Percentiles rank a stretch among this genome's conserved stretches.
phyloP scores from a whole-genome alignment of 2,113 vertebrate genomes.

The Triplophysa siluroides region DNA sequence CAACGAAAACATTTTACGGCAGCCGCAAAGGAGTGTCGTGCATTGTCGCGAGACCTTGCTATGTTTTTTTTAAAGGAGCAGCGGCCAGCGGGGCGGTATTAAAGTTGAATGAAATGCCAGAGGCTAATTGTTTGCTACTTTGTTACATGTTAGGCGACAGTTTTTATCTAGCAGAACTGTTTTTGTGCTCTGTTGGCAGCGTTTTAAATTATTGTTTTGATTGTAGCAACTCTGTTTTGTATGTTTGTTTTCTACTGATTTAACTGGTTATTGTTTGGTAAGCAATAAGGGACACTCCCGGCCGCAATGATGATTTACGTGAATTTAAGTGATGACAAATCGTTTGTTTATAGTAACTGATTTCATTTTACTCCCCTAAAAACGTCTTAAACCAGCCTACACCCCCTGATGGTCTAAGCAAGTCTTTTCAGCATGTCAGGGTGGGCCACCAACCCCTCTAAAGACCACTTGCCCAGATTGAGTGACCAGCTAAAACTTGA shows the following conservation, averaged over 20 bases:
- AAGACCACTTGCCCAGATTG: no score
- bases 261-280: not conserved
- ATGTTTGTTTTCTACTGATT: no score
- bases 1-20: conserved; percentile 68
- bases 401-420: not conserved
- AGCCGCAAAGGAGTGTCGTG: conserved; percentile 61
- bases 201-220: not conserved
- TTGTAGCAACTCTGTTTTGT: not conserved
- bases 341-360: not conserved
- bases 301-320: not conserved
- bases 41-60: conserved; percentile 49
- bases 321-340: not conserved
- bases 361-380: not conserved
- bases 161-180: not conserved
- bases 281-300: not conserved
- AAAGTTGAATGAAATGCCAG: not conserved
- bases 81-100: not conserved
- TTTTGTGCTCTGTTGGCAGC: no score
- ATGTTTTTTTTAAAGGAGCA: conserved; percentile 30
- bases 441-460: no score
- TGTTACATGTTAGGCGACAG: not conserved
- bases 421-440: no score
- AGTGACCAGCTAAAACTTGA: no score
- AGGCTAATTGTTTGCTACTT: not conserved
- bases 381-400: not conserved